Evolutionary conservation across 2,797 vertebrate genomes (phyloP), one percentile per base, ranked within the genome.

Genomic region (Pangasius sanitwongsei): DNA sequence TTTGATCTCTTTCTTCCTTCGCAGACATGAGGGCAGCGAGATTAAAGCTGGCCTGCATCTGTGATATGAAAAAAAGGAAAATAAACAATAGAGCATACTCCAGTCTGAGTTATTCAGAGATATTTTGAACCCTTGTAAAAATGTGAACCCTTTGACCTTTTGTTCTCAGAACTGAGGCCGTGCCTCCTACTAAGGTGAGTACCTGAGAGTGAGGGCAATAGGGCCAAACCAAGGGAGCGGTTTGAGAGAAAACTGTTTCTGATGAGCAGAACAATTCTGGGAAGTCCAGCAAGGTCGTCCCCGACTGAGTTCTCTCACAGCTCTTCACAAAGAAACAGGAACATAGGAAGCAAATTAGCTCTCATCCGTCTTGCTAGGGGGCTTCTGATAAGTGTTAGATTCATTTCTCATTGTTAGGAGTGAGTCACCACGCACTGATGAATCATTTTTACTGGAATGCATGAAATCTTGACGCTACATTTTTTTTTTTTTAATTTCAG

Each of bases 191-290:
- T 37, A 87, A 82, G 80, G 74, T 82, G 88, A 88, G 86, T 87
- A 90, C 88, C 88, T 89, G 83, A 55, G 44, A 83, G 84, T 4
- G 57, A 31, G 6, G 72, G 55, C 41, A 69, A 82, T 23, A 50
- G 53, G 63, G 44, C 63, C 80, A 44, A 67, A 72, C 63, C 37
- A n/a, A 75, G 23, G 34, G 69, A 89, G 82, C 67, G 83, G 89
- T 55, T 37, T 16, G 86, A 37, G 67, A 75, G 37, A 81, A 67
- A 81, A 81, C 48, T 41, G 34, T 85, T 67, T 89, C 70, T 81
- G 84, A 77, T 86, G 82, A 86, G 86, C 84, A 91, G 92, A 93
- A 94, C 92, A 94, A 91, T 92, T 34, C 91, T 84, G 89, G 92
- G 92, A 94, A 91, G 89, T 91, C 81, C 63, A 87, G 23, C 37